Base-by-base conservation (phyloP, 2,888 invertebrate genomes). In the Lutraria lutraria region DNA sequence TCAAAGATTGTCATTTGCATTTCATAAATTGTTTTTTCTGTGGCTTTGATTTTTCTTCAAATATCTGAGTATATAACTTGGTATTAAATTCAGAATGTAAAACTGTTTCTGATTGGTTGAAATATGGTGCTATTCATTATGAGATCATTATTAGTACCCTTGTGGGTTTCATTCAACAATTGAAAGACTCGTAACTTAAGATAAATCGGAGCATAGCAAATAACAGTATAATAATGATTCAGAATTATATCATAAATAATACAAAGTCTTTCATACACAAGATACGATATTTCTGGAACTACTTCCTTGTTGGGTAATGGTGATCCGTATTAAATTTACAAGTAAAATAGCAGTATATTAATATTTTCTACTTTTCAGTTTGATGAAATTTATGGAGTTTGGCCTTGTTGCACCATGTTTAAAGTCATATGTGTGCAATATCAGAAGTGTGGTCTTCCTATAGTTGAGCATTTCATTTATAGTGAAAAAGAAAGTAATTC, bases 1-100 rank as follows among this genome's bases (percentile, higher is more conserved):
- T 29, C 63, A 34, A 76, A 34, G 25, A 76, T 76, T 83, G 72
- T 83, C 25, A 83, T 83, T 83, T 83, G 83, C 53, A 60, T 31
- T 81, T 81, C 25, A n/a, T 68, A 68, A 68, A 68, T 81, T 52
- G 81, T 52, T 25, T 52, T 68, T 60, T 68, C 63, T 68, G 63
- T 68, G 63, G 63, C 63, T 68, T 68, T n/a, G n/a, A 68, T n/a
- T 68, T 68, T 25, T 68, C 25, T 25, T 68, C 10, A n/a, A 25
- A 43, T 25, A 25, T 25, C 63, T 25, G 63, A 25, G 63, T 68
- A 25, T n/a, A 25, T 68, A 25, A n/a, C 63, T 10, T n/a, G 12
- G 25, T 68, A 68, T 25, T 68, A 68, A 68, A 68, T 68, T 25
- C 25, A n/a, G 25, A 68, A 68, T 68, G 63, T 68, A 25, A 68